Evolutionary conservation across 1,140 invertebrate genomes (phyloP).

Genomic region (Leguminivora glycinivorella): DNA sequence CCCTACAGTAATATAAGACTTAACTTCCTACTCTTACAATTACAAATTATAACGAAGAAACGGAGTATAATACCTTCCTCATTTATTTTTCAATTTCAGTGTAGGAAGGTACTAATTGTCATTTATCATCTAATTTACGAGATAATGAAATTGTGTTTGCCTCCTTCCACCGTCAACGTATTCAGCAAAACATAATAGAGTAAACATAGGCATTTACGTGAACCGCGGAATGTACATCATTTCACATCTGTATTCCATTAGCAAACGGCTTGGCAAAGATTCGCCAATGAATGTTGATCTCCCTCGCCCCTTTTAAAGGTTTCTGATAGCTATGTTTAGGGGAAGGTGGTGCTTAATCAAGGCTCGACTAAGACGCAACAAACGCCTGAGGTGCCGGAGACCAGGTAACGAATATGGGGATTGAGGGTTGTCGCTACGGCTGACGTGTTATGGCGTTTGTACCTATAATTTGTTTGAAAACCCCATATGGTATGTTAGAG

Average conservation of each 20-base stretch:
- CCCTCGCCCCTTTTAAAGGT: slow-evolving; percentile 34
- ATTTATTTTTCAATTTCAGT: too few species aligned
- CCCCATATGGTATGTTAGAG: too few species aligned
- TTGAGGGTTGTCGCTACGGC: slow-evolving; percentile 47
- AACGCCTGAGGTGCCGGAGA: slow-evolving; percentile 68
- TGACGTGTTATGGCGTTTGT: not conserved
- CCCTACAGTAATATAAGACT: too few species aligned
- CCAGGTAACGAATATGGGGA: slow-evolving; percentile 57
- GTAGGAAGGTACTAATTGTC: too few species aligned
- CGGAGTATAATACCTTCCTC: too few species aligned
- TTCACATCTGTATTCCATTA: slow-evolving; percentile 74
- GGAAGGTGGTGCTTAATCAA: slow-evolving; percentile 56
- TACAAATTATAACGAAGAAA: too few species aligned
- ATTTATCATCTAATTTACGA: not conserved
- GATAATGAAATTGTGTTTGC: not conserved
- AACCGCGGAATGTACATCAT: slow-evolving; percentile 58
- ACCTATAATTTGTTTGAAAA: too few species aligned
- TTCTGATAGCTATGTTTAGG: slow-evolving; percentile 49
- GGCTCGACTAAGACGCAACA: slow-evolving; percentile 64
- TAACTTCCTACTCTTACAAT: too few species aligned
- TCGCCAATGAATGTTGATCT: slow-evolving; percentile 49
- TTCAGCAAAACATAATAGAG: slow-evolving; percentile 29
- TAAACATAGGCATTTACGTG: slow-evolving; percentile 54
- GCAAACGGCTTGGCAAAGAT: slow-evolving; percentile 64
- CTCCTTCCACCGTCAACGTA: not conserved